These are phyloP conservation scores for Zosterops pallidus DNA, from an alignment of 2,113 vertebrate genomes.

Conservation along the genomic window DNA sequence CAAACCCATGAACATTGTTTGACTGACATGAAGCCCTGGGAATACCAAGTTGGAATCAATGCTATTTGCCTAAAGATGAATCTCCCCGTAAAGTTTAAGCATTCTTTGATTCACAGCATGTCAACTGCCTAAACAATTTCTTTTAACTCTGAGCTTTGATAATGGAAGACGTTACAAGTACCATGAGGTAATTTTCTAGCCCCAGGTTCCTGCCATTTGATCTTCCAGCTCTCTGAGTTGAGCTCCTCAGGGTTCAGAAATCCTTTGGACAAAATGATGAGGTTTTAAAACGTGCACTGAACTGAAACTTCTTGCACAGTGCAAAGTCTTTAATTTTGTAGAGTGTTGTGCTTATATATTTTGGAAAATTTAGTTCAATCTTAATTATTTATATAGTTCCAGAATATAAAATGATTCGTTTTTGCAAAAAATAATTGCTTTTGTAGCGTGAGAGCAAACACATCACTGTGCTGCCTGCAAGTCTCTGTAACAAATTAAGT, in stretches of 20 bases:
- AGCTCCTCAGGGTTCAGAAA: neutral
- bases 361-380: neutral
- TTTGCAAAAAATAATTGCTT: slow-evolving; percentile 3
- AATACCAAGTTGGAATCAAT: neutral
- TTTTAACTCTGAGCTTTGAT: neutral
- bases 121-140: neutral
- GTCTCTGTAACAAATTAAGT: neutral
- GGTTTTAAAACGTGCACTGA: neutral
- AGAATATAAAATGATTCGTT: neutral
- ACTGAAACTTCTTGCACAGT: neutral
- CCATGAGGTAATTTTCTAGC: neutral
- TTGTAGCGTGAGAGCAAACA: neutral
- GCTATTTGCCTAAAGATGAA: neutral
- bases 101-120: neutral
- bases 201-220: neutral
- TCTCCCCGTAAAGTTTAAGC: neutral
- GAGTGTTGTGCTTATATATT: neutral
- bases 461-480: neutral
- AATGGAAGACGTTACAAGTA: neutral
- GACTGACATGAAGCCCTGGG: neutral
- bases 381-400: slow-evolving; percentile 6
- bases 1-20: neutral
- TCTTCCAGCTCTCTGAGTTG: neutral
- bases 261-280: neutral
- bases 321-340: neutral